Conservation (phyloP, 92 coral and sea anemone species). For the Phenganax subtilis region DNA sequence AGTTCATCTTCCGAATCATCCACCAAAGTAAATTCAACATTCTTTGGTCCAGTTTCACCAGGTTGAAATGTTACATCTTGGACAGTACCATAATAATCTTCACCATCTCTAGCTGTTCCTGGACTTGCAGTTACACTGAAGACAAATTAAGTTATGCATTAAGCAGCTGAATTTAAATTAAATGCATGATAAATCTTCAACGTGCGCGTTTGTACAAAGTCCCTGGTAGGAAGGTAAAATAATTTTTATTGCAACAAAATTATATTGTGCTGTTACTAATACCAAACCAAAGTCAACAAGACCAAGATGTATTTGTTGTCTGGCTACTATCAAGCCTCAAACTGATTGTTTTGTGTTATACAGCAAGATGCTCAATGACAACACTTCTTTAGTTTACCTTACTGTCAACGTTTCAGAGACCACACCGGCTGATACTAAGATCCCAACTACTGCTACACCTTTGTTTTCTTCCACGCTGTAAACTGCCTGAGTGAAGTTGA, state of each 20-base stretch:
- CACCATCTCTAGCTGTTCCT: neutral
- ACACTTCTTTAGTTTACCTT: neutral
- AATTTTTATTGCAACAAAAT: too few relatives aligned
- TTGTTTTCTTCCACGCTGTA: slow-evolving; percentile 25
- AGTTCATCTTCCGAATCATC: slow-evolving; percentile 12
- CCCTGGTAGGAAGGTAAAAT: too few relatives aligned
- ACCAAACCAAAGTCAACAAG: too few relatives aligned
- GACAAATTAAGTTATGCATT: neutral
- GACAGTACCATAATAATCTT: slow-evolving; percentile 13
- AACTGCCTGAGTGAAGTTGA: slow-evolving; percentile 15
- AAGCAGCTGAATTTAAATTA: too few relatives aligned
- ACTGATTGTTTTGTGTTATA: neutral
- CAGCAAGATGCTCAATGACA: neutral
- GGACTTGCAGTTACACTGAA: slow-evolving; percentile 14
- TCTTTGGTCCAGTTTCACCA: slow-evolving; percentile 2
- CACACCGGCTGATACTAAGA: neutral
- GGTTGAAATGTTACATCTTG: slow-evolving; percentile 20
- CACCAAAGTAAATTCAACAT: neutral
- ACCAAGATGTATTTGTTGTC: neutral
- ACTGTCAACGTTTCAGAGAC: slow-evolving; percentile 7
- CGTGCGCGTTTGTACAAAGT: too few relatives aligned
- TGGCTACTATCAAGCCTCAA: too few relatives aligned
- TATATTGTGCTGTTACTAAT: too few relatives aligned
- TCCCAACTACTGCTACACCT: slow-evolving; percentile 6
- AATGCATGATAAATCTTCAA: too few relatives aligned